Base-by-base conservation (phyloP, 2,888 invertebrate species). In the Limnephilus auricula region DNA sequence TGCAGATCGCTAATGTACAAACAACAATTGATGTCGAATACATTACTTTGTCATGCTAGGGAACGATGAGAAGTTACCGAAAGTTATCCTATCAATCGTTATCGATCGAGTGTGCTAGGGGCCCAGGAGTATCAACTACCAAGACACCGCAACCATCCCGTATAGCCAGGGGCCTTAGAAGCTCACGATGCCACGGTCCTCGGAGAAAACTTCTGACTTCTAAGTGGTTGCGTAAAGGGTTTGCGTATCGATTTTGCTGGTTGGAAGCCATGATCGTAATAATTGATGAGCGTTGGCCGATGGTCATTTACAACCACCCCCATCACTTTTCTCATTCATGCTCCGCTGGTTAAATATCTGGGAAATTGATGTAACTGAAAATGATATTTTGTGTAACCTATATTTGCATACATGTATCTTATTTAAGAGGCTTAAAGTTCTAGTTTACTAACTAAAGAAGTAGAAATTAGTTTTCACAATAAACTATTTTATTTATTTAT, bases 181-280 rank as follows among this genome's bases (percentile, higher is more conserved):
- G 12, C 45, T 45, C 45, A 13, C 45, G 2, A 15, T 45, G 2
- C 15, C 45, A 3, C 12, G 45, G 45, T 9, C 45, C 45, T 13
- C 45, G 45, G 13, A 45, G 13, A 13, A n/a, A 45, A 15, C 45
- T 13, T 15, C 45, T 79, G 34, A 83, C 32, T n/a, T 25, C 25
- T 9, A 34, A 50, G 6, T 32, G 30, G 65, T 65, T 86, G 86
- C 78, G 78, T 78, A 78, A 34, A 78, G 18, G 30, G 25, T 2
- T 18, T 10, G 78, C n/a, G n/a, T n/a, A 25, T 30, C 65, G 31
- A 78, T 78, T n/a, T 78, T 78, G 32, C 10, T 65, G 13, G 32
- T 87, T 87, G 87, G 87, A 65, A 65, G 78, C 78, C 87, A 78
- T 6, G 87, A 78, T 87, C 87, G 78, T 78, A 87, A 87, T 87